Percentiles rank a stretch among this genome's conserved stretches.
Evolutionary conservation across 2,113 vertebrate species (phyloP).

Genomic region (Gallinago media): DNA sequence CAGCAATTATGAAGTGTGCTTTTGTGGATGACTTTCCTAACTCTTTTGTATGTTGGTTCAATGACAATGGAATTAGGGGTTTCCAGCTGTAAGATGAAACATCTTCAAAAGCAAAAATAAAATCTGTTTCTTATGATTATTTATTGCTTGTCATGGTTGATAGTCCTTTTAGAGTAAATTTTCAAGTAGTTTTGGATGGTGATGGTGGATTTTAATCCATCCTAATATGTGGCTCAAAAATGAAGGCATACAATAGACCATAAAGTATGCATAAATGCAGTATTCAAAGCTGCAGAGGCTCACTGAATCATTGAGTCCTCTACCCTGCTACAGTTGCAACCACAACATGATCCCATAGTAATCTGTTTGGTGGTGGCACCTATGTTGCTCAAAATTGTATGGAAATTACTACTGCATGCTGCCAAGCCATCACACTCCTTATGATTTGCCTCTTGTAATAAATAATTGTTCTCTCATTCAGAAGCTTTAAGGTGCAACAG

Average conservation of each 20-base stretch:
- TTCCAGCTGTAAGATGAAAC: slow-evolving; percentile 42
- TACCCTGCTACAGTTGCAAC: neutral
- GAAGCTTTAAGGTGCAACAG: neutral
- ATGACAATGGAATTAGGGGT: neutral
- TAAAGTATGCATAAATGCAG: neutral
- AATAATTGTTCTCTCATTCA: neutral
- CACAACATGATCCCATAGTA: neutral
- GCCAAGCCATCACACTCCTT: neutral
- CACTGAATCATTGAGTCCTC: neutral
- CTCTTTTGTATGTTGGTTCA: neutral
- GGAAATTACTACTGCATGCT: neutral
- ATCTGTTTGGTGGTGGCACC: neutral
- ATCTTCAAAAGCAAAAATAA: slow-evolving; percentile 51
- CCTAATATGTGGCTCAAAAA: neutral
- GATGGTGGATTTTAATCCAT: neutral
- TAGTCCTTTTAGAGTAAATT: neutral
- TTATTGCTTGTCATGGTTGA: neutral
- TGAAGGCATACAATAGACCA: neutral
- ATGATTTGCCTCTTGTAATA: neutral
- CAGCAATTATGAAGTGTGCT: slow-evolving; percentile 1
- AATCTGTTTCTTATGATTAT: slow-evolving; percentile 40
- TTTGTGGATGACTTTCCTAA: neutral
- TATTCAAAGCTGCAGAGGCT: neutral
- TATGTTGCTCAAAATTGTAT: neutral
- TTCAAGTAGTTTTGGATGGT: neutral